Evolutionary conservation across 2,888 invertebrate genomes (phyloP).

Genomic region (Thelaira solivaga): DNA sequence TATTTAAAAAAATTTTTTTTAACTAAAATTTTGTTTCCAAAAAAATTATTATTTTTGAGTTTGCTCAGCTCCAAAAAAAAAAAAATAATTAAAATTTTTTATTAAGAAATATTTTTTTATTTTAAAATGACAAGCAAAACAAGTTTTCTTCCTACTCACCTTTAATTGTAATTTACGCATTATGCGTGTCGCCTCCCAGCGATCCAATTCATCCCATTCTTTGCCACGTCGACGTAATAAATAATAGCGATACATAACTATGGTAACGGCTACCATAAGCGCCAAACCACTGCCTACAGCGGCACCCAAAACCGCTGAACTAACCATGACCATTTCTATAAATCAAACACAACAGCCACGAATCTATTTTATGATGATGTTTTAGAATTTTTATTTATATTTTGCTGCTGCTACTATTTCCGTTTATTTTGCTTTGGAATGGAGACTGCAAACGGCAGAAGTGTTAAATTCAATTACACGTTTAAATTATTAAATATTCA

Average conservation of each 20-base stretch:
- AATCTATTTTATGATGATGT: too few relatives aligned
- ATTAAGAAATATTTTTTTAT: too few relatives aligned
- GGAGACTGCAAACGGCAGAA: neutral
- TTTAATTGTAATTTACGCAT: constrained; percentile 75
- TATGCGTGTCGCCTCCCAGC: constrained; percentile 78
- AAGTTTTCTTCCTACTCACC: constrained; percentile 68
- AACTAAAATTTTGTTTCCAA: too few relatives aligned
- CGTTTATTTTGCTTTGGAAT: neutral
- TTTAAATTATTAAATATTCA: neutral
- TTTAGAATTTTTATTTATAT: constrained; percentile 16
- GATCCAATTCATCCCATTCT: constrained; percentile 81
- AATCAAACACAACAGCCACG: neutral
- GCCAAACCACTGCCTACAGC: constrained; percentile 83
- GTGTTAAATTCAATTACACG: neutral
- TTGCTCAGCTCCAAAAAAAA: too few relatives aligned
- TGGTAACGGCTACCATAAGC: constrained; percentile 81
- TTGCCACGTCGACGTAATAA: constrained; percentile 79
- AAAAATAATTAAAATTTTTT: too few relatives aligned
- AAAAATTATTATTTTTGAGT: too few relatives aligned
- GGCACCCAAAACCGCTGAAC: constrained; percentile 83
- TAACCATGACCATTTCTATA: constrained; percentile 79
- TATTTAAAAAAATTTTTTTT: too few relatives aligned
- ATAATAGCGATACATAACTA: constrained; percentile 83
- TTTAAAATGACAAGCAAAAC: too few relatives aligned
- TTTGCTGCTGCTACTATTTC: neutral